Evolutionary conservation across 2,797 vertebrate genomes (phyloP).

Genomic region (Peromyscus attwateri): DNA sequence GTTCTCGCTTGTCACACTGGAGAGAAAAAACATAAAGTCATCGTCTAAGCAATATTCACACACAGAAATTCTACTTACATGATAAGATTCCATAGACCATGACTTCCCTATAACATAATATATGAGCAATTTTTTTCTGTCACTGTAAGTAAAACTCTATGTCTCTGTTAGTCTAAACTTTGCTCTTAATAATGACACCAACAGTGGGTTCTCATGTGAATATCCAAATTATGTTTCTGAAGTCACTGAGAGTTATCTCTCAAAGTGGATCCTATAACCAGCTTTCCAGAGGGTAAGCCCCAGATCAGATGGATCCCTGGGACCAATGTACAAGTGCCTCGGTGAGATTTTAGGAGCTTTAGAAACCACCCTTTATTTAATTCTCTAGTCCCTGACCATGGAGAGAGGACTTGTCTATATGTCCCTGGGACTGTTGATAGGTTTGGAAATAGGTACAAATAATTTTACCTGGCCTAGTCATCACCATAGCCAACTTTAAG

Average conservation of each 20-base stretch:
- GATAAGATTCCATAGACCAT: background rate
- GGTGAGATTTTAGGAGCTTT: background rate
- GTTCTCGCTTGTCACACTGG: conserved; percentile 96
- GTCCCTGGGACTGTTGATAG: background rate
- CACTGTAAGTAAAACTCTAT: background rate
- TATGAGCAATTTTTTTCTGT: background rate
- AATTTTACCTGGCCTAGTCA: background rate
- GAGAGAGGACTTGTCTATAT: background rate
- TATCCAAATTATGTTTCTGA: conserved; percentile 9
- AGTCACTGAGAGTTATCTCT: background rate
- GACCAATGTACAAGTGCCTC: background rate
- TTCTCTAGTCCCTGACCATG: background rate
- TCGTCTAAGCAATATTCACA: background rate
- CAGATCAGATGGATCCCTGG: background rate
- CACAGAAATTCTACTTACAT: conserved; percentile 9
- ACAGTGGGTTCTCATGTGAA: background rate
- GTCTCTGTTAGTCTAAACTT: background rate
- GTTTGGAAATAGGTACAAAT: background rate
- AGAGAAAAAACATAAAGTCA: conserved; percentile 69
- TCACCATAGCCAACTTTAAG: background rate
- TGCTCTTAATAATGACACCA: conserved; percentile 15
- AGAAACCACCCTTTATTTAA: background rate
- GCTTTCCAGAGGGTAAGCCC: background rate
- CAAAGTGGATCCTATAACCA: background rate
- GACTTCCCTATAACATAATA: conserved; percentile 23